These are phyloP conservation scores for Zele albiditarsus DNA, from an alignment of 2,888 invertebrate genomes.

Conservation along the genomic window DNA sequence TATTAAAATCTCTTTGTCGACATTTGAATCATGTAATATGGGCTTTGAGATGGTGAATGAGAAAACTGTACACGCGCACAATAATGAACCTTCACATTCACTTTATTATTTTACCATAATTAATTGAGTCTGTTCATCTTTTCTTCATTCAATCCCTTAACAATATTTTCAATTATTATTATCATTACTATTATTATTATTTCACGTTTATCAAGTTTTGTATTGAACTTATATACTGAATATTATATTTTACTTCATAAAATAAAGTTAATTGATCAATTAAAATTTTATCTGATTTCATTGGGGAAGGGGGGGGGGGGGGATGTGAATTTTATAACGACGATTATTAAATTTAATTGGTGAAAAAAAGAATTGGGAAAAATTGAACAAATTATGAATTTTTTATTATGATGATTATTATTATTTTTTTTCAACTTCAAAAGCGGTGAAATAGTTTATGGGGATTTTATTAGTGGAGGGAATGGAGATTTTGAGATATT, in stretches of 20 bases:
- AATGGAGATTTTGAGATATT: no score
- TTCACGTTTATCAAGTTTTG: neutral
- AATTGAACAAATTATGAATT: no score
- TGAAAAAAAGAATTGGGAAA: no score
- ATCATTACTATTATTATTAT: neutral
- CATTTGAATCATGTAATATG: neutral
- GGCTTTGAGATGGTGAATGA: neutral
- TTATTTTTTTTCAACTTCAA: no score
- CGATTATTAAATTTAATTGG: no score
- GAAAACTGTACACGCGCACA: neutral
- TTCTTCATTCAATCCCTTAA: neutral
- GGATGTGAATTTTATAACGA: no score
- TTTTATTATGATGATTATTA: no score
- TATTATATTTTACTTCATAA: neutral
- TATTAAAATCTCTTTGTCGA: conserved; percentile 4
- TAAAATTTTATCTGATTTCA: neutral
- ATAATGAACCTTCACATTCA: conserved; percentile 7
- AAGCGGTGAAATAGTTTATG: no score
- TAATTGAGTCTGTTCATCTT: neutral
- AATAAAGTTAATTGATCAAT: neutral
- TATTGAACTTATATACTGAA: neutral
- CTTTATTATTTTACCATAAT: conserved; percentile 11
- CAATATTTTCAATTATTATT: neutral
- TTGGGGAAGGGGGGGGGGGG: no score
- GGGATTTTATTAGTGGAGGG: no score